These are phyloP conservation scores for Cydia splendana DNA, from an alignment of 1,140 invertebrate species.

Conservation along the genomic window DNA sequence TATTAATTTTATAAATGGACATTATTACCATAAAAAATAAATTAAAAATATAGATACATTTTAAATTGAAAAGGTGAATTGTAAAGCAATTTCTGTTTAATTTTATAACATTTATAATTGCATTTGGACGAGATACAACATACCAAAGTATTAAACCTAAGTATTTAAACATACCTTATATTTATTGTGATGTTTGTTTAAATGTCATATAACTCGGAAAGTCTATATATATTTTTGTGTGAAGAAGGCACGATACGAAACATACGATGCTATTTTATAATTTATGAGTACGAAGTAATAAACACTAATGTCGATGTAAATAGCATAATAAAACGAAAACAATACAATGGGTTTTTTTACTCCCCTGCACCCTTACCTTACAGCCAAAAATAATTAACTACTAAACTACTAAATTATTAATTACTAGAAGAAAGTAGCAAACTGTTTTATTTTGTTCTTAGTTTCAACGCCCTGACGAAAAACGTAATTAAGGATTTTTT, in stretches of 20 bases:
- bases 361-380: neutral
- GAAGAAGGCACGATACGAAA: neutral
- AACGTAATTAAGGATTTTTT: neutral
- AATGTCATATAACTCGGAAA: neutral
- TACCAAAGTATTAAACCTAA: neutral
- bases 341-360: neutral
- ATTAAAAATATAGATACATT: no score
- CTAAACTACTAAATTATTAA: neutral
- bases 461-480: no score
- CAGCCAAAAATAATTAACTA: neutral
- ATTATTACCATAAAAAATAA: neutral
- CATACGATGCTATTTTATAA: constrained; percentile 10
- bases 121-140: constrained; percentile 1
- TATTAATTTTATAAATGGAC: neutral
- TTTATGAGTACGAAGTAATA: neutral
- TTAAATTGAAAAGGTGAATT: neutral
- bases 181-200: constrained; percentile 6
- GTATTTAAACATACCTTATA: neutral
- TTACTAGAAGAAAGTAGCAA: no score
- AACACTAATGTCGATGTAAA: constrained; percentile 8
- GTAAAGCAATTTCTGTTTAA: neutral
- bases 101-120: constrained; percentile 4
- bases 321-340: constrained; percentile 23
- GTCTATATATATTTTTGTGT: neutral
- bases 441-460: neutral